Conservation (phyloP, 2,888 invertebrate genomes). For the Heliconius aoede region DNA sequence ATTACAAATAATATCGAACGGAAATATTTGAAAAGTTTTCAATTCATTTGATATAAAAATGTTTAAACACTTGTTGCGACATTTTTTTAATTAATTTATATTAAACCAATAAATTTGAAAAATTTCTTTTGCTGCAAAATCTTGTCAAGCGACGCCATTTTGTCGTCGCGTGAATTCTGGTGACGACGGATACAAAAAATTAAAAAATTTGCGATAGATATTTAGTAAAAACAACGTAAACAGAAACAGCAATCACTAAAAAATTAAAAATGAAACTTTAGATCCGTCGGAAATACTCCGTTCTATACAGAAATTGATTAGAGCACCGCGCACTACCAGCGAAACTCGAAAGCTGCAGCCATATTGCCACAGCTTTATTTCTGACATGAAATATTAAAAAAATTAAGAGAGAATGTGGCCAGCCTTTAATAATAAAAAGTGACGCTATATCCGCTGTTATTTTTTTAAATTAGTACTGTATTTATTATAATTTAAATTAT, state of each 20-base stretch:
- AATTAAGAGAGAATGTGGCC: slow-evolving; percentile 52
- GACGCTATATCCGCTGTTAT: slow-evolving; percentile 53
- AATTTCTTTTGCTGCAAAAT: slow-evolving; percentile 79
- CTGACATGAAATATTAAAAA: slow-evolving; percentile 51
- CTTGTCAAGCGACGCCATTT: slow-evolving; percentile 84
- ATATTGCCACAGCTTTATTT: slow-evolving; percentile 68
- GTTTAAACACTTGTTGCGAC: slow-evolving; percentile 61
- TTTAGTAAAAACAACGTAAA: slow-evolving; percentile 70
- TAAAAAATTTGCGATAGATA: slow-evolving; percentile 69
- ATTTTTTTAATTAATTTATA: slow-evolving; percentile 64
- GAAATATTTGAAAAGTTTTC: slow-evolving; percentile 59
- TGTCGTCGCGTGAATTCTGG: slow-evolving; percentile 82
- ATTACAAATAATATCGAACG: slow-evolving; percentile 65
- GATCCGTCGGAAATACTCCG: slow-evolving; percentile 76
- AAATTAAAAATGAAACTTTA: slow-evolving; percentile 79
- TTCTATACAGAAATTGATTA: slow-evolving; percentile 72
- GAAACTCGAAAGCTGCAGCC: slow-evolving; percentile 81
- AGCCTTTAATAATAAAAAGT: slow-evolving; percentile 46
- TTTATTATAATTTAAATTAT: not conserved
- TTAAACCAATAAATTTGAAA: slow-evolving; percentile 67
- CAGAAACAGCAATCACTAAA: slow-evolving; percentile 71
- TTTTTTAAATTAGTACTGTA: not conserved
- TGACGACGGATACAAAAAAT: slow-evolving; percentile 80
- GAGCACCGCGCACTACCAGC: slow-evolving; percentile 81
- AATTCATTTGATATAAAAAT: slow-evolving; percentile 65